These are phyloP conservation scores for Chaetodon trifascialis DNA, from an alignment of 2,113 vertebrate genomes.

Conservation along the genomic window DNA sequence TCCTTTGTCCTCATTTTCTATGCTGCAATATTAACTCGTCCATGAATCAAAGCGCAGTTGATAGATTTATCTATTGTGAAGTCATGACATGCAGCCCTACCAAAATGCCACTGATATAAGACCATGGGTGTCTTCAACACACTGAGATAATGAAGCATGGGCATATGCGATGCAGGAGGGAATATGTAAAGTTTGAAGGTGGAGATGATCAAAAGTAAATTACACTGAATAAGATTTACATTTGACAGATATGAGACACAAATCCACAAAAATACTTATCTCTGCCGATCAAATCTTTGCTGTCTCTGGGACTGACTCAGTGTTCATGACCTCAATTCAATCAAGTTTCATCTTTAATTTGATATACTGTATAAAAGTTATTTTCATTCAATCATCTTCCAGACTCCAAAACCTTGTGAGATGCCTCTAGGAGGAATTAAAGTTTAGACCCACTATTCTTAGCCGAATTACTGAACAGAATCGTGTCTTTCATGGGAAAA, in stretches of 20 bases:
- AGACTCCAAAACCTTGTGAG: not conserved
- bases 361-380: conserved; percentile 1
- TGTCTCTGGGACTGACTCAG: not conserved
- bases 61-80: conserved; percentile 7
- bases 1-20: not conserved
- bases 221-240: not conserved
- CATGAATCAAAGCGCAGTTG: conserved; percentile 9
- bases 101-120: conserved; percentile 40
- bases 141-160: not conserved
- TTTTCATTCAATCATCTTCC: conserved; percentile 3
- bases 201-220: not conserved
- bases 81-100: conserved; percentile 3
- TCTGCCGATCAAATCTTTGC: not conserved
- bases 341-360: not conserved
- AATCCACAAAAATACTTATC: not conserved
- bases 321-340: not conserved
- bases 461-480: conserved; percentile 30
- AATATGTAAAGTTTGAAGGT: not conserved
- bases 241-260: not conserved
- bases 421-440: not conserved
- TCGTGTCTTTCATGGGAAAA: conserved; percentile 13
- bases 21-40: not conserved
- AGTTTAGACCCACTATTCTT: conserved; percentile 18
- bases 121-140: not conserved
- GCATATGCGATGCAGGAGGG: not conserved